Conservation (phyloP, 2,888 invertebrate genomes). For the Spodoptera exigua region DNA sequence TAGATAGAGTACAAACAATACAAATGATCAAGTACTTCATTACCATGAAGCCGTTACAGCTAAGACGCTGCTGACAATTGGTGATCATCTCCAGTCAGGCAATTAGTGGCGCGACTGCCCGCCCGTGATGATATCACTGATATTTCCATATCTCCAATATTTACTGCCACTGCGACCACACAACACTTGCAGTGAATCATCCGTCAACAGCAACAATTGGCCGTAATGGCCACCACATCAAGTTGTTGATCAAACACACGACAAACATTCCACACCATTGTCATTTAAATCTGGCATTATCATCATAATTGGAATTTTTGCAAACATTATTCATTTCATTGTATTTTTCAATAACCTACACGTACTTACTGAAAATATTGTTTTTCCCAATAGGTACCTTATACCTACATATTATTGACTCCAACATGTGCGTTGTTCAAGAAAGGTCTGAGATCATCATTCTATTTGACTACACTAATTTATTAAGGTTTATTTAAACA, state of each 20-base stretch:
- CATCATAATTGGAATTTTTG: constrained; percentile 46
- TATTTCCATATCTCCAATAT: constrained; percentile 47
- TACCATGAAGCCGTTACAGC: constrained; percentile 17
- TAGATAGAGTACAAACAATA: constrained; percentile 1
- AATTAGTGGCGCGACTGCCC: constrained; percentile 49
- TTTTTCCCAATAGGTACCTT: background rate
- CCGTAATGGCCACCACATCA: constrained; percentile 26
- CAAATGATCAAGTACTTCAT: constrained; percentile 17
- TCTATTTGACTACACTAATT: background rate
- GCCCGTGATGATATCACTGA: constrained; percentile 62
- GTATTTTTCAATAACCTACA: background rate
- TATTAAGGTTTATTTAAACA: too few relatives aligned
- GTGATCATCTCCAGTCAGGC: constrained; percentile 38
- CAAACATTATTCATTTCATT: constrained; percentile 40
- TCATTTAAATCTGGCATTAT: constrained; percentile 40
- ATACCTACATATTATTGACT: too few relatives aligned
- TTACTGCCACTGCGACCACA: constrained; percentile 49
- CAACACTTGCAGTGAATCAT: constrained; percentile 51
- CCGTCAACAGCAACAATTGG: constrained; percentile 35
- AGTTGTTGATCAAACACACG: constrained; percentile 45
- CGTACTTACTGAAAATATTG: background rate
- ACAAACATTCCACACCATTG: constrained; percentile 36
- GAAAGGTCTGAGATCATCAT: constrained; percentile 1
- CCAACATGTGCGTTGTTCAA: too few relatives aligned
- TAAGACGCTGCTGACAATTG: constrained; percentile 31